Conservation (phyloP, 2,113 vertebrate species). For the Ictalurus furcatus region DNA sequence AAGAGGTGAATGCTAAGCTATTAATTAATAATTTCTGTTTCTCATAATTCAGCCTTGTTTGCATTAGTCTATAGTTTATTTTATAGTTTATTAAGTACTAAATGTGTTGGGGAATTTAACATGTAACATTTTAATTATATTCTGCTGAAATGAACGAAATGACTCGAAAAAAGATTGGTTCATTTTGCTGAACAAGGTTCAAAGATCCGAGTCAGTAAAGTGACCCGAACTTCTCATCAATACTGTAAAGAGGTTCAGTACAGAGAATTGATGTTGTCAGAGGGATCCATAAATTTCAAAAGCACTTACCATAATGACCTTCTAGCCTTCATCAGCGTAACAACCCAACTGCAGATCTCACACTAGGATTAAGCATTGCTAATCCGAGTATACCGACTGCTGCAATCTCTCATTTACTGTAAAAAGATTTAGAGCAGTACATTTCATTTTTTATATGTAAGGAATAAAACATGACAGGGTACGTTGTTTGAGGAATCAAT, state of each 20-base stretch:
- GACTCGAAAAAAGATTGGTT: too few relatives aligned
- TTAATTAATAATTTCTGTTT: too few relatives aligned
- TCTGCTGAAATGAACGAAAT: too few relatives aligned
- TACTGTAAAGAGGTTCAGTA: background rate
- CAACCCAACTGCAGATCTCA: conserved; percentile 25
- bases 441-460: conserved; percentile 3
- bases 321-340: conserved; percentile 35
- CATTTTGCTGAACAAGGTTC: too few relatives aligned
- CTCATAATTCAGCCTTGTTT: too few relatives aligned
- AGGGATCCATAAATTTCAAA: conserved; percentile 53
- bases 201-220: too few relatives aligned
- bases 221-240: too few relatives aligned
- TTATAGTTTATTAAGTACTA: too few relatives aligned
- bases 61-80: too few relatives aligned
- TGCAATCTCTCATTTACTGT: background rate
- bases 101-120: too few relatives aligned
- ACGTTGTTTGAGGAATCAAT: background rate
- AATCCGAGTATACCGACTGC: background rate
- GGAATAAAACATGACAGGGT: background rate
- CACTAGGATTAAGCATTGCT: background rate
- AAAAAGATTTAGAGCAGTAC: background rate
- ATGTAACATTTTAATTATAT: too few relatives aligned
- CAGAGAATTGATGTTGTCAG: conserved; percentile 49
- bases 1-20: too few relatives aligned
- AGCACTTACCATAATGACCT: conserved; percentile 61